Evolutionary conservation across 2,113 vertebrate species (phyloP), one percentile per base, ranked within the genome.

Genomic region (Emydura subglobosa): DNA sequence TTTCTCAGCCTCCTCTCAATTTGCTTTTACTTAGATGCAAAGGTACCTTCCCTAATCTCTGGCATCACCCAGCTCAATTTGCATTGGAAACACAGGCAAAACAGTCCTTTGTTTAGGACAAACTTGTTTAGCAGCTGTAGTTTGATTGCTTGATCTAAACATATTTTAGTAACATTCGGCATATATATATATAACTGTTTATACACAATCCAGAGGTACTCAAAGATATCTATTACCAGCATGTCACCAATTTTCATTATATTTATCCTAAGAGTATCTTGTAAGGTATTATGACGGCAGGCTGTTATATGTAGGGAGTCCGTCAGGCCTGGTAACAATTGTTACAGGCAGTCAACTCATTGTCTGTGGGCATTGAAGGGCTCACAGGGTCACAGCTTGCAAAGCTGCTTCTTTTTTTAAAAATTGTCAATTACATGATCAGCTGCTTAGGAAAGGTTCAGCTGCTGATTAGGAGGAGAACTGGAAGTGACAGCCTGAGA

Each of bases 381-480:
- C 61, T 68, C 61, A 68, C 7, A 19, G 31, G 61, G 61, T 17
- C 61, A 61, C 29, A 68, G 61, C 34, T n/a, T 68, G 34, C 17
- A 68, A 21, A 21, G 8, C 61, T 68, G 31, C 16, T n/a, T 68
- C 29, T n/a, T 19, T 19, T 19, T 4, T 19, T 19, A 68, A 61
- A 31, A 61, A 31, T 7, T 44, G 17, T 54, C 47, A 55, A 1
- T 42, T 83, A 34, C 57, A 39, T 59, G 29, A 59, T 59, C 29
- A 59, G 34, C 68, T 74, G 19, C 7, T 14, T 79, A 27, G 55
- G 39, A 74, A 0, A 5, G 8, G 25, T 21, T 79, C 51, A 17
- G 7, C 6, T 0, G 1, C 27, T 79, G 44, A 51, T 1, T 0
- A 0, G 7, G 21, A 55, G 81, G 42, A 24, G 1, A 79, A 79